These are phyloP conservation scores for Ectemnius cavifrons DNA, from an alignment of 2,888 invertebrate genomes.

Conservation along the genomic window DNA sequence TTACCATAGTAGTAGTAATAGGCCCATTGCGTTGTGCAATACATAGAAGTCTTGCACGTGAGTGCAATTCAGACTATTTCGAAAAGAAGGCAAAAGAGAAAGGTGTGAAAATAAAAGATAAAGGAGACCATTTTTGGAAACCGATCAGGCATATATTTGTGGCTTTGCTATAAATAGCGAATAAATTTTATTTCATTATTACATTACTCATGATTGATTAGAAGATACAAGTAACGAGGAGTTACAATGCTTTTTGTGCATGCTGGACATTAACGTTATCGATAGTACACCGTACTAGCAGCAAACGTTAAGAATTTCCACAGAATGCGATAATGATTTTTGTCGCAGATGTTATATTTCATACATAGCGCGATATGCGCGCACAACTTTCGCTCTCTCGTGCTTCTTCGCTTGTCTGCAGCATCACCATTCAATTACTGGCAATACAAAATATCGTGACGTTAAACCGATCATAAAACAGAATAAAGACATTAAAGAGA, in stretches of 20 bases:
- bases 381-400: neutral
- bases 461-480: neutral
- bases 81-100: neutral
- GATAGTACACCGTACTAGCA: too few species aligned
- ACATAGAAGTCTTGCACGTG: neutral
- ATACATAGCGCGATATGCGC: neutral
- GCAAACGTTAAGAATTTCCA: too few species aligned
- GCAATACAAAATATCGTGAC: neutral
- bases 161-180: conserved; percentile 53
- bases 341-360: conserved; percentile 3
- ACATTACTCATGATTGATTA: conserved; percentile 43
- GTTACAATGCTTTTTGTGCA: conserved; percentile 24
- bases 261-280: conserved; percentile 9
- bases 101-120: conserved; percentile 7
- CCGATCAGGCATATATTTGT: conserved; percentile 43
- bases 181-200: conserved; percentile 45
- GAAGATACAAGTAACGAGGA: conserved; percentile 35
- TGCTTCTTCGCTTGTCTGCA: neutral
- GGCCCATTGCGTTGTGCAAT: conserved; percentile 25
- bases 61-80: neutral
- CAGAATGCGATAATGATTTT: neutral
- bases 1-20: conserved; percentile 34
- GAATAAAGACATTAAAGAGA: conserved; percentile 4
- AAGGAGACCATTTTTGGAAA: conserved; percentile 41
- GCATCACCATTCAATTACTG: neutral